Percentiles rank a stretch among this genome's conserved stretches.
Conservation (phyloP, 2,797 vertebrate species). For the Syndactyla subalaris region DNA sequence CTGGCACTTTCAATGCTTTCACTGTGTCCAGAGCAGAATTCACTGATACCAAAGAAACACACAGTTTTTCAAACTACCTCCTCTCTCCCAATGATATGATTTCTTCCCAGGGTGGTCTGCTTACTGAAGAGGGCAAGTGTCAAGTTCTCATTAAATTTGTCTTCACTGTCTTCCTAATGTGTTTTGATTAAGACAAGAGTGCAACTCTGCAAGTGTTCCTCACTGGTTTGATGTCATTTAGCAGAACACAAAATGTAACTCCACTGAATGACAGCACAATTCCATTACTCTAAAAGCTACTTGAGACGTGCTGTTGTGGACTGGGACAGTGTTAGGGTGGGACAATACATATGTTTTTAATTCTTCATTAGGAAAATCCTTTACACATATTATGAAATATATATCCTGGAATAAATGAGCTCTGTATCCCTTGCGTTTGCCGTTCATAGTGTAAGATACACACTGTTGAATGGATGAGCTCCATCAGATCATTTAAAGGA, state of each 20-base stretch:
- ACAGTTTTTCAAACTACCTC: background rate
- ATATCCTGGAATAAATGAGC: background rate
- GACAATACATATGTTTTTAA: background rate
- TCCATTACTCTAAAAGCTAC: slow-evolving; percentile 14
- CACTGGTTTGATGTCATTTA: background rate
- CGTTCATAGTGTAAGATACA: background rate
- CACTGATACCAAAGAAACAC: background rate
- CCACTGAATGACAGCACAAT: background rate
- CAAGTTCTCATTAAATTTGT: background rate
- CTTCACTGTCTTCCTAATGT: background rate
- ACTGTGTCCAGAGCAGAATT: background rate
- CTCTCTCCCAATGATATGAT: background rate
- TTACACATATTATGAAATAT: background rate
- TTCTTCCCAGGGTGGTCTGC: background rate
- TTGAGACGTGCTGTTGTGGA: background rate
- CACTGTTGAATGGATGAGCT: background rate
- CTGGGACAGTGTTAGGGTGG: background rate
- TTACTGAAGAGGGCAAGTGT: background rate
- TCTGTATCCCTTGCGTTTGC: background rate
- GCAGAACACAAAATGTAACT: background rate
- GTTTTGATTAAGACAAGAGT: background rate
- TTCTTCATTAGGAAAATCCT: background rate
- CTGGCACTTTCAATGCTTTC: background rate
- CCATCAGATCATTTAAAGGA: background rate
- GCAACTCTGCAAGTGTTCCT: background rate